A percentile compares a stretch with the other conserved stretches of the same genome.
Evolutionary conservation across 2,888 invertebrate species (phyloP).

Genomic region (Heteromurus nitidus): DNA sequence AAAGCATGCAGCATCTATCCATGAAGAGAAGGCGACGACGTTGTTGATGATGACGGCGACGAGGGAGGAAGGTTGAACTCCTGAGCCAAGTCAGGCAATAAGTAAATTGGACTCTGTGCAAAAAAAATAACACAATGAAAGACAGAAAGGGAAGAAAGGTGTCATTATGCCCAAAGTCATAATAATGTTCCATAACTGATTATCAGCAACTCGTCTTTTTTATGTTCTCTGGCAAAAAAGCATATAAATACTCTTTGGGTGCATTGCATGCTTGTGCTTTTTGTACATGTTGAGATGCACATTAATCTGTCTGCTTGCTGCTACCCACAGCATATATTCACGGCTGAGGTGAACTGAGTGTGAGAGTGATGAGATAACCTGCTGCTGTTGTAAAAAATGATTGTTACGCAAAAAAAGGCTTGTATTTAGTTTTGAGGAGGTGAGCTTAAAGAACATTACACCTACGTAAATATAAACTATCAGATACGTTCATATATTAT

Average conservation of each 20-base stretch:
- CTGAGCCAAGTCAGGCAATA: slow-evolving; percentile 24
- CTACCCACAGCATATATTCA: too few species aligned
- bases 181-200: slow-evolving; percentile 26
- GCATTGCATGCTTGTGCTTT: too few species aligned
- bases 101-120: slow-evolving; percentile 11
- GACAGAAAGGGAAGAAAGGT: slow-evolving; percentile 22
- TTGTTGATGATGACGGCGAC: background rate
- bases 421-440: slow-evolving; percentile 15
- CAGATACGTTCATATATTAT: too few species aligned
- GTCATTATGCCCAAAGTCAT: slow-evolving; percentile 32
- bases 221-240: too few species aligned
- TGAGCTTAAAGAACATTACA: background rate
- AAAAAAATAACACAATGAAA: background rate
- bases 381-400: slow-evolving; percentile 25
- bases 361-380: slow-evolving; percentile 57
- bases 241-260: too few species aligned
- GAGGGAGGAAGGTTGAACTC: background rate
- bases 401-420: slow-evolving; percentile 32
- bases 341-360: slow-evolving; percentile 53
- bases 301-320: too few species aligned
- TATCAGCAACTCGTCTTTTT: slow-evolving; percentile 11
- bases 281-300: too few species aligned
- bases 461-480: too few species aligned
- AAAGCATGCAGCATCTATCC: too few species aligned
- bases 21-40: background rate